Conservation (phyloP, 2,797 vertebrate species). For the Chaunax sp. region DNA sequence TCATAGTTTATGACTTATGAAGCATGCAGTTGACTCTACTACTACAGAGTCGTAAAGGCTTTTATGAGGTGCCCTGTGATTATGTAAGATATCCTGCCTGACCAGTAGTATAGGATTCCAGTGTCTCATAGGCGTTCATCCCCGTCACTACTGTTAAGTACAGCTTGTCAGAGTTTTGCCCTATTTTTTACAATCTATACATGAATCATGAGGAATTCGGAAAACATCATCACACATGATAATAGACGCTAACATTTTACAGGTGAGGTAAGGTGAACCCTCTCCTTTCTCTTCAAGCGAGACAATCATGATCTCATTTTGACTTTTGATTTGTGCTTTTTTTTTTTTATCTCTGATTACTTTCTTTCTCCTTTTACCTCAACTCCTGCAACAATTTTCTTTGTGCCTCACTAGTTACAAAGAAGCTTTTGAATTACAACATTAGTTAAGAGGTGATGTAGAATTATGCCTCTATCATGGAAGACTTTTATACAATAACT, state of each 20-base stretch:
- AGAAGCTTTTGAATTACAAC: background rate
- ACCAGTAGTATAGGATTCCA: conserved; percentile 21
- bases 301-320: conserved; percentile 10
- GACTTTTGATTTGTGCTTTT: conserved; percentile 15
- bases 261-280: too few species aligned
- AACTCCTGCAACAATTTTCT: background rate
- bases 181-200: background rate
- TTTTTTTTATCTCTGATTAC: too few species aligned
- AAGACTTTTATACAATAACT: conserved; percentile 6
- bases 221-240: conserved; percentile 2
- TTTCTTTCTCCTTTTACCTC: background rate
- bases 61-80: too few species aligned
- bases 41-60: too few species aligned
- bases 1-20: background rate
- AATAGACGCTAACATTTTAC: background rate
- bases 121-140: background rate
- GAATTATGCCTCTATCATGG: background rate
- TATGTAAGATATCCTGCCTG: background rate
- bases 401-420: background rate
- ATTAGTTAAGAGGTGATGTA: background rate
- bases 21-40: too few species aligned
- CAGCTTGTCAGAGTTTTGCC: background rate
- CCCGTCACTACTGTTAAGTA: background rate
- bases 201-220: background rate
- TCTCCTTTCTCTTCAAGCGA: background rate